phyloP scores from a whole-genome alignment of 2,888 invertebrate species.

The Tryphoninae sp. region DNA sequence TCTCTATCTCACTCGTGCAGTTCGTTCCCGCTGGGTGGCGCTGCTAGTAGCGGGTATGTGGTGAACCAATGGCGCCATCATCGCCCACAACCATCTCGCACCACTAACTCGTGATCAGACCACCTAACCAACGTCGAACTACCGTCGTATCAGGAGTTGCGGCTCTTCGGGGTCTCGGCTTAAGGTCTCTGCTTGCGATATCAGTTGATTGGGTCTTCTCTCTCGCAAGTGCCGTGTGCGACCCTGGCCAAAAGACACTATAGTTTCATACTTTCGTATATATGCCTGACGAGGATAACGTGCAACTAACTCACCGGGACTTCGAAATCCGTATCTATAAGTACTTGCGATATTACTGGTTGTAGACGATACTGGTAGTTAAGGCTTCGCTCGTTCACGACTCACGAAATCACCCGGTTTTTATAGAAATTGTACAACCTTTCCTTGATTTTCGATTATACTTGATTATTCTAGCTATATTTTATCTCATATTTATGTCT shows the following conservation, averaged over 20 bases:
- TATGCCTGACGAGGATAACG: constrained; percentile 22
- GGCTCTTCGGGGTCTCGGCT: constrained; percentile 75
- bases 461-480: background rate
- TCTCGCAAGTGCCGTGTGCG: constrained; percentile 62
- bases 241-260: constrained; percentile 39
- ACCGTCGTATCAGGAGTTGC: constrained; percentile 78
- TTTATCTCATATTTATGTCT: background rate
- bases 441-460: background rate
- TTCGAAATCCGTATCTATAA: constrained; percentile 30
- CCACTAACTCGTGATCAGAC: constrained; percentile 81
- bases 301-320: constrained; percentile 38
- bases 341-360: constrained; percentile 34
- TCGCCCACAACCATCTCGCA: constrained; percentile 72
- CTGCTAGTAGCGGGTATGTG: background rate
- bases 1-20: constrained; percentile 64
- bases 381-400: constrained; percentile 4
- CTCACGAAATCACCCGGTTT: background rate
- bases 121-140: constrained; percentile 65
- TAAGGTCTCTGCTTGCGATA: constrained; percentile 78
- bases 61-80: constrained; percentile 41
- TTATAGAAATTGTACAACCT: background rate
- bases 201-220: constrained; percentile 80
- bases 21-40: constrained; percentile 52
- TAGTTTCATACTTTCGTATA: constrained; percentile 12
- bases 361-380: background rate